Base-by-base conservation (phyloP, 2,888 invertebrate genomes). In the Melinaea menophilus region DNA sequence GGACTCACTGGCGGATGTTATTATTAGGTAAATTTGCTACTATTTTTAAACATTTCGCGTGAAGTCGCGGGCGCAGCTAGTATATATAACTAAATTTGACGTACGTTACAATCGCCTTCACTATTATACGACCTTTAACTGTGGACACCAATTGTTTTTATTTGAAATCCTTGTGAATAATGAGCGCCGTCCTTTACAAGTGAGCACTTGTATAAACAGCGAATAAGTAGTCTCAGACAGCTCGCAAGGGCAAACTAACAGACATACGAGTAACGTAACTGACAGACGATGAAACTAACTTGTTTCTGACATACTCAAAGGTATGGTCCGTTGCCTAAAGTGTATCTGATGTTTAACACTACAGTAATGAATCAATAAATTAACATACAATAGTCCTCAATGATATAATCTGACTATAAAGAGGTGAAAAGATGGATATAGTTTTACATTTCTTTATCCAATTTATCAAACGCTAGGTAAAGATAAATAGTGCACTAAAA, bases 91-190 rank as follows among this genome's bases (percentile, higher is more conserved):
- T 65, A 60, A 66, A 59, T 48, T 60, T 66, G 68, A 72, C 68
- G 69, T 69, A 68, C 68, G 73, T 72, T 69, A 72, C 75, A 81
- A 83, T 22, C 78, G 79, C 79, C 82, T 81, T 81, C 78, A 80
- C 79, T 82, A 79, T 79, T 76, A 77, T 77, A 71, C 75, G 86
- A 84, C 88, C 88, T 88, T 80, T 81, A 73, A 74, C 73, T 84
- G 79, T 80, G 79, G 79, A 81, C 80, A 80, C 73, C 82, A 80
- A 83, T 84, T 84, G 84, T 71, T 81, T 77, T 80, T 79, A 78
- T 81, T 79, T 69, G 77, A 84, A 85, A 87, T 86, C 85, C 85
- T 87, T 87, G 84, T 81, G 77, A 76, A 84, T 85, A 85, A 86
- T 85, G 82, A 84, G 83, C 79, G 75, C 79, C 80, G 86, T 85